Evolutionary conservation across 2,888 invertebrate genomes (phyloP), one percentile per base, ranked within the genome.

Genomic region (Cephus nigrinus): DNA sequence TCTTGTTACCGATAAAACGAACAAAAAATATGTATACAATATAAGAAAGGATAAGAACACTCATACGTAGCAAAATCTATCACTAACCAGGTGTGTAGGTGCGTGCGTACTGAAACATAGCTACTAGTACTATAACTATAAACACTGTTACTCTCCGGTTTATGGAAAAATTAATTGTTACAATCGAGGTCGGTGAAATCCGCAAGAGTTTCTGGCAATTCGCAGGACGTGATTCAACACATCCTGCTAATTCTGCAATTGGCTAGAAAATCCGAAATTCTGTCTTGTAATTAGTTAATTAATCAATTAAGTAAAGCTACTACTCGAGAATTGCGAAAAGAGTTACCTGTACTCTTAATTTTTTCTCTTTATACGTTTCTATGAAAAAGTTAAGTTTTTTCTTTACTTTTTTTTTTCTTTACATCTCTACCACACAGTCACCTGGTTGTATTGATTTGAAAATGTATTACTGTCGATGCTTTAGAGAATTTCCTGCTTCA

Each of bases 101-200:
- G 9, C 55, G 15, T 23, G 23, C 23, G 55, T 23, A 55, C 55
- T 55, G 55, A 55, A 55, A 55, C 23, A 55, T 23, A 23, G 55
- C 55, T 15, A 23, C 55, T 55, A 23, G 23, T 5, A 55, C 23
- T 55, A 23, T 55, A 55, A 55, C 55, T 55, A 55, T 23, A 23
- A 55, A 5, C 9, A 55, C 55, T 55, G 15, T 55, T 55, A 55
- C 55, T 55, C 23, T 55, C 55, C 2, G 23, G 55, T 55, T 55
- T 55, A 55, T 55, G 55, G 55, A 55, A 55, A 35, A 74, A 74
- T 74, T 74, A 74, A 74, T 74, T 74, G 23, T 74, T 33, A 33
- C n/a, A 35, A 74, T 35, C 74, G 74, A 74, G 74, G 74, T 74
- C 74, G 74, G 74, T 74, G 74, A 74, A 74, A 74, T 35, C 74